phyloP scores from a whole-genome alignment of 2,797 vertebrate species.

The Atherinosoma microstoma region DNA sequence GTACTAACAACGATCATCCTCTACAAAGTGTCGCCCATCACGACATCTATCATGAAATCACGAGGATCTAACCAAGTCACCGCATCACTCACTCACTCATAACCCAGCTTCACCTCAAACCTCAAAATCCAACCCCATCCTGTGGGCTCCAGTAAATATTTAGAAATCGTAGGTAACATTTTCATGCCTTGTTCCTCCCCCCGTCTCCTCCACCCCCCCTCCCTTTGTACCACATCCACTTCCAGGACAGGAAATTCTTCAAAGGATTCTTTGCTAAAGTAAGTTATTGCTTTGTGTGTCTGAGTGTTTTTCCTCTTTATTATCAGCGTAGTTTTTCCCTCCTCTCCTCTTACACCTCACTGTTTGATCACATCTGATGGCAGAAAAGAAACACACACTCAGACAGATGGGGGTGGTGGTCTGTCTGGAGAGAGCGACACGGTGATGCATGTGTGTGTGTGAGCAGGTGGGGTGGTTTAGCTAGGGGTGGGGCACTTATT shows the following conservation, averaged over 20 bases:
- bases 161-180: conserved; percentile 93
- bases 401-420: conserved; percentile 15
- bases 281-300: conserved; percentile 89
- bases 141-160: conserved; percentile 82
- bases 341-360: conserved; percentile 65
- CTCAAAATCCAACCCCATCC: conserved; percentile 46
- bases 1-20: conserved; percentile 65
- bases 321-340: conserved; percentile 37
- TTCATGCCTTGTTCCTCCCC: conserved; percentile 93
- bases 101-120: conserved; percentile 48
- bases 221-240: conserved; percentile 87
- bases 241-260: conserved; percentile 99
- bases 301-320: conserved; percentile 62
- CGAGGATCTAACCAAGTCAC: conserved; percentile 21
- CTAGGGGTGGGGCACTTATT: conserved; percentile 52
- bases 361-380: conserved; percentile 65
- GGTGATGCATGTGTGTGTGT: conserved; percentile 67
- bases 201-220: conserved; percentile 78
- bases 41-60: conserved; percentile 39
- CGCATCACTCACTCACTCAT: conserved; percentile 44
- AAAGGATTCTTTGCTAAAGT: conserved; percentile 99
- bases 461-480: conserved; percentile 53
- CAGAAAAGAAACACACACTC: conserved; percentile 45
- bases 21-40: conserved; percentile 35
- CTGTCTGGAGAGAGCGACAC: conserved; percentile 46